Conservation (phyloP, 1,140 invertebrate species). For the Cheumatopsyche charites region DNA sequence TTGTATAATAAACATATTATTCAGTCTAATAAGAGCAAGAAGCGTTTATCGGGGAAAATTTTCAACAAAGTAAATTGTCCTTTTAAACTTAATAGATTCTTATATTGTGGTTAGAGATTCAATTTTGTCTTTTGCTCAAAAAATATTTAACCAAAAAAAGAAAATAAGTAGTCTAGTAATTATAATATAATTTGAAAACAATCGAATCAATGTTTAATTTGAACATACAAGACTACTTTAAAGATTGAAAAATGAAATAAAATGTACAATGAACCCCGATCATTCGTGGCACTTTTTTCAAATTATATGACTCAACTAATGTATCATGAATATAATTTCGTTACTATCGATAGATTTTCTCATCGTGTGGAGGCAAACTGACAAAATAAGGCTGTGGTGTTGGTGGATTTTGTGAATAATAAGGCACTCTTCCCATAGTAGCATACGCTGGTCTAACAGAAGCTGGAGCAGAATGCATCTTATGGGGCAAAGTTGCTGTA, state of each 20-base stretch:
- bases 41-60: no score
- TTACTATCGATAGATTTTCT: constrained; percentile 61
- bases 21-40: no score
- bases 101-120: no score
- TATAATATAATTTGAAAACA: no score
- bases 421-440: constrained; percentile 55
- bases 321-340: no score
- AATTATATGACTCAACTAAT: not conserved
- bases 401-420: constrained; percentile 52
- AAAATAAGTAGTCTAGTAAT: no score
- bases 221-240: not conserved
- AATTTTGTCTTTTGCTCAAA: no score
- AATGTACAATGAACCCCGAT: not conserved
- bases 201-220: no score
- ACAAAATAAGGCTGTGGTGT: constrained; percentile 61
- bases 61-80: no score
- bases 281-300: constrained; percentile 2
- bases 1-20: no score
- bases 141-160: no score
- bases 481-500: constrained; percentile 68
- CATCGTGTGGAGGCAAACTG: constrained; percentile 60
- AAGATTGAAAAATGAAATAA: not conserved
- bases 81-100: no score
- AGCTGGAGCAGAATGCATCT: constrained; percentile 62
- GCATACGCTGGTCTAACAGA: constrained; percentile 61